phyloP scores from a whole-genome alignment of 1,140 invertebrate genomes.

The Adelges cooleyi region DNA sequence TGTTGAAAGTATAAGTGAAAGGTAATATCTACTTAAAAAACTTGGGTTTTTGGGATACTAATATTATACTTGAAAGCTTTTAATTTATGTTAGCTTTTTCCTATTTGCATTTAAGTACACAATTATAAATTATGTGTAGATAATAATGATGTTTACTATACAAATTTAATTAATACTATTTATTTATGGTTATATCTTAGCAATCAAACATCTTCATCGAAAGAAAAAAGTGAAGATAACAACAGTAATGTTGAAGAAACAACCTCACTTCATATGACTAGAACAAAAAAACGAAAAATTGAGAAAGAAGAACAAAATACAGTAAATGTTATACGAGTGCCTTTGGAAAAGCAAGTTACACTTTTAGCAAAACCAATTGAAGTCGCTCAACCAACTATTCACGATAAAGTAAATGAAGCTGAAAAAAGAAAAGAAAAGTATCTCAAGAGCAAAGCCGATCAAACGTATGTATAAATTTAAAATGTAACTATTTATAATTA shows the following conservation, averaged over 20 bases:
- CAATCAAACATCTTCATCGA: too few species aligned
- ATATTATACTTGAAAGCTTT: too few species aligned
- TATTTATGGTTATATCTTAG: too few species aligned
- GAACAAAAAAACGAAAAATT: slow-evolving; percentile 16
- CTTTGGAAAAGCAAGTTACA: slow-evolving; percentile 1
- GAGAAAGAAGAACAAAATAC: not conserved
- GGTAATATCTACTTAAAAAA: too few species aligned
- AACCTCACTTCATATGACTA: not conserved
- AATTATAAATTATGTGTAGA: too few species aligned
- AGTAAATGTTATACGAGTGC: not conserved
- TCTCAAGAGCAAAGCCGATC: slow-evolving; percentile 16
- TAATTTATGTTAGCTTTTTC: too few species aligned
- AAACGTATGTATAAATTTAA: not conserved
- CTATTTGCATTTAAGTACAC: too few species aligned
- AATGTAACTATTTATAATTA: not conserved
- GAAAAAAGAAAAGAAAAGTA: slow-evolving; percentile 18
- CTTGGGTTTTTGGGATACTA: too few species aligned
- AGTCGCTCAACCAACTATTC: not conserved
- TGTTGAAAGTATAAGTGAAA: too few species aligned
- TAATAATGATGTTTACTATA: too few species aligned
- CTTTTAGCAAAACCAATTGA: not conserved
- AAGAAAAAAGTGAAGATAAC: not conserved
- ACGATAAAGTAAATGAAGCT: slow-evolving; percentile 4
- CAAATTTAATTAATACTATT: too few species aligned
- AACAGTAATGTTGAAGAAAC: not conserved